These are phyloP conservation scores for Iphiclides podalirius DNA, from an alignment of 2,888 invertebrate genomes.

Conservation along the genomic window DNA sequence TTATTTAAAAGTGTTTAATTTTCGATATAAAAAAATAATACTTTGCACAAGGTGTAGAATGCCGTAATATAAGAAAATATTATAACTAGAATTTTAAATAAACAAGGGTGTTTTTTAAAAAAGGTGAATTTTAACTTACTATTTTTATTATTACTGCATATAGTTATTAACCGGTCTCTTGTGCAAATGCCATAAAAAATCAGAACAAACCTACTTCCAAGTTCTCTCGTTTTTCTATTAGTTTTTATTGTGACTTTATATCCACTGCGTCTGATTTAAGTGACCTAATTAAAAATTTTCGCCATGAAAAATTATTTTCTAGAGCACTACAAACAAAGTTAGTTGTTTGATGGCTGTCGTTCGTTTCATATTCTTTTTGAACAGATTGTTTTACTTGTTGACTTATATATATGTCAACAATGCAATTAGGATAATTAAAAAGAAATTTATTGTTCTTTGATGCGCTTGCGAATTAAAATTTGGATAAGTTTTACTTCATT, in stretches of 20 bases:
- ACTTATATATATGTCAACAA: background rate
- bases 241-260: conserved; percentile 12
- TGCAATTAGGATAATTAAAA: background rate
- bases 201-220: background rate
- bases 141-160: no score
- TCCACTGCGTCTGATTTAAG: conserved; percentile 4
- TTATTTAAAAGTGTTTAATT: no score
- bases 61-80: no score
- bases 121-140: no score
- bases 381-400: conserved; percentile 2
- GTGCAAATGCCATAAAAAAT: background rate
- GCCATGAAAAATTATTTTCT: conserved; percentile 17
- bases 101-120: no score
- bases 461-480: no score
- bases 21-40: no score
- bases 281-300: conserved; percentile 21
- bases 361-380: conserved; percentile 6
- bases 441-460: background rate
- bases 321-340: conserved; percentile 16
- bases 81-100: no score
- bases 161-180: background rate
- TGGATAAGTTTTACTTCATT: no score
- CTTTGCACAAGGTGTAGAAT: no score
- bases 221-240: background rate
- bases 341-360: conserved; percentile 12